These are phyloP conservation scores for Hydriomena furcata DNA, from an alignment of 2,888 invertebrate genomes.

Conservation along the genomic window DNA sequence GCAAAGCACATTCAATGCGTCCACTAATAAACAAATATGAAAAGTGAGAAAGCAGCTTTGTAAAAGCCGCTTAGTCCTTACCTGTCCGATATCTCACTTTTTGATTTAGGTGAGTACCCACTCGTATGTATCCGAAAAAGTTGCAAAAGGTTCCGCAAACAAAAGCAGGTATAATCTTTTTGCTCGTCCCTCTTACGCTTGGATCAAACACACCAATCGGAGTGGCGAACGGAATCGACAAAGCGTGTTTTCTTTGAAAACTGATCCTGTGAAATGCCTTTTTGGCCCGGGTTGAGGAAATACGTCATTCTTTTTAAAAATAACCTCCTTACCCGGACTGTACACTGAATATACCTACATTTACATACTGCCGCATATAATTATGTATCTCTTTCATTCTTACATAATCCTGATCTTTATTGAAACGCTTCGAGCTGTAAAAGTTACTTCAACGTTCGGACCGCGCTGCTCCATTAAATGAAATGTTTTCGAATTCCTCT, in stretches of 20 bases:
- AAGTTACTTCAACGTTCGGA: constrained; percentile 34
- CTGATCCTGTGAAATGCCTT: constrained; percentile 53
- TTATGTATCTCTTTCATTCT: constrained; percentile 19
- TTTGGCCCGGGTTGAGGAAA: constrained; percentile 46
- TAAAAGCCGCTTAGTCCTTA: constrained; percentile 8
- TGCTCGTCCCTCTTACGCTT: constrained; percentile 42
- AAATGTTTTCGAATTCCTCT: constrained; percentile 45
- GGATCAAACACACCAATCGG: constrained; percentile 43
- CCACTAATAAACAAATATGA: constrained; percentile 7
- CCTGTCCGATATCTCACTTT: constrained; percentile 14
- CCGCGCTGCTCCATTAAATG: constrained; percentile 41
- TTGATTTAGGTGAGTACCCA: constrained; percentile 19
- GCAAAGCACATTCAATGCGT: constrained; percentile 14
- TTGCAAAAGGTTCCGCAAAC: constrained; percentile 38
- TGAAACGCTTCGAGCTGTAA: constrained; percentile 33
- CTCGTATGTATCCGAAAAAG: constrained; percentile 12
- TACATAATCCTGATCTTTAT: constrained; percentile 22
- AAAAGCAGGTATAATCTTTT: constrained; percentile 46
- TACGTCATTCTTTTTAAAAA: constrained; percentile 46
- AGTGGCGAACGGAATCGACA: constrained; percentile 50
- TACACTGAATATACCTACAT: constrained; percentile 18
- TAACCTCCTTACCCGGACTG: constrained; percentile 25
- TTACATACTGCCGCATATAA: no score
- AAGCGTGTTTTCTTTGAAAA: constrained; percentile 66
- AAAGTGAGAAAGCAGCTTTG: constrained; percentile 1